Evolutionary conservation across 2,797 vertebrate species (phyloP).

Genomic region (Pipistrellus nathusii): DNA sequence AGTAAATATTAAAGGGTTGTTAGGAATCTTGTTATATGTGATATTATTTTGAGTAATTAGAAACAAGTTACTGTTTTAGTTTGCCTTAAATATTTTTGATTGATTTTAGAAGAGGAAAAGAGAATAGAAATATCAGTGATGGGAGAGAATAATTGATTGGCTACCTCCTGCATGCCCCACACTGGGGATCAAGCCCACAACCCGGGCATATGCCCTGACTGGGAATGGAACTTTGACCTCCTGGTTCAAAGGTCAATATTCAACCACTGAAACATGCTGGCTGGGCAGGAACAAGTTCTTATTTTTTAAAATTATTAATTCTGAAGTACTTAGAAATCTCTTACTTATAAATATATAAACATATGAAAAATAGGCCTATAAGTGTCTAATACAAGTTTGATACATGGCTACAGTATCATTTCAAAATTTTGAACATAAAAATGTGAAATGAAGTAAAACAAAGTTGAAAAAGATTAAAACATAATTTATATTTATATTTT

Average conservation of each 20-base stretch:
- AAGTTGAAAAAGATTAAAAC: neutral
- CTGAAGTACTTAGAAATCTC: neutral
- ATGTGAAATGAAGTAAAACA: neutral
- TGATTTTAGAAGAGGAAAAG: no score
- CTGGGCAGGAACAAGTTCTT: neutral
- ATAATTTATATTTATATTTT: neutral
- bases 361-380: neutral
- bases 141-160: no score
- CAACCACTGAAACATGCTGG: no score
- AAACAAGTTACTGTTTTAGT: neutral
- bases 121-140: no score
- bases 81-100: neutral
- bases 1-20: neutral
- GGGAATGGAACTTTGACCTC: no score
- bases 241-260: no score
- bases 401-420: neutral
- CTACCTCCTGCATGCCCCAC: no score
- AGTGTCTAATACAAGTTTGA: neutral
- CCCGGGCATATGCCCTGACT: no score
- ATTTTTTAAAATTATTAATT: conserved; percentile 4
- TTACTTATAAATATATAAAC: neutral
- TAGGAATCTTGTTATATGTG: neutral
- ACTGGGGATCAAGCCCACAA: no score
- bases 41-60: neutral
- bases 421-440: neutral